Evolutionary conservation across 2,888 invertebrate genomes (phyloP).

Genomic region (Plagiodera versicolora): DNA sequence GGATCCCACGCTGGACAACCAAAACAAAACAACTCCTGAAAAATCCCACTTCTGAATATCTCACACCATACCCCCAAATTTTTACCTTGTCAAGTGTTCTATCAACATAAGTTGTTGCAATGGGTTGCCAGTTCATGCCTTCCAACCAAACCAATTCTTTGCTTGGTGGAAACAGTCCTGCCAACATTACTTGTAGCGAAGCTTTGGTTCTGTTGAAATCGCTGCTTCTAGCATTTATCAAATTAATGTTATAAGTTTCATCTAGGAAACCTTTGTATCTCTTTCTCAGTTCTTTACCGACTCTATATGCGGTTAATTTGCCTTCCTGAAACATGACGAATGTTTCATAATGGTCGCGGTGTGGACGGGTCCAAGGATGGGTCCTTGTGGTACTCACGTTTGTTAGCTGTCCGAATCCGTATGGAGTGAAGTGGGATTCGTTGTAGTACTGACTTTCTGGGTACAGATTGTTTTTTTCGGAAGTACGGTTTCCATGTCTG

Average conservation of each 20-base stretch:
- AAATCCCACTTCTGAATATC: not conserved
- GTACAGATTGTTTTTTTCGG: slow-evolving; percentile 63
- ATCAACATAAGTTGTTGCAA: slow-evolving; percentile 38
- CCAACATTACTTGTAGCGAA: slow-evolving; percentile 67
- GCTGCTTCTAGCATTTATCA: slow-evolving; percentile 62
- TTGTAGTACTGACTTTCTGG: slow-evolving; percentile 69
- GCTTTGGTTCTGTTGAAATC: slow-evolving; percentile 72
- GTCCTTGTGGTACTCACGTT: slow-evolving; percentile 58
- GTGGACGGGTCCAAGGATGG: not conserved
- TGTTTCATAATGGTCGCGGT: not conserved
- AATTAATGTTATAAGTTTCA: slow-evolving; percentile 59
- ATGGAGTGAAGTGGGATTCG: slow-evolving; percentile 64
- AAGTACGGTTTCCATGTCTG: slow-evolving; percentile 77
- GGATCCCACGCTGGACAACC: slow-evolving; percentile 27
- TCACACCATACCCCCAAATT: too few species aligned
- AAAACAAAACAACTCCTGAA: slow-evolving; percentile 31
- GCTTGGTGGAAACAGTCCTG: slow-evolving; percentile 67
- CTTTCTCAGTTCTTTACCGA: slow-evolving; percentile 64
- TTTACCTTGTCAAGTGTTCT: slow-evolving; percentile 33
- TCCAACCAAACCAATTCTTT: slow-evolving; percentile 60
- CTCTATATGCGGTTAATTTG: slow-evolving; percentile 63
- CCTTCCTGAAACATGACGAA: slow-evolving; percentile 52
- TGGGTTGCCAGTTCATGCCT: slow-evolving; percentile 46
- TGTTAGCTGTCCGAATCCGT: slow-evolving; percentile 76
- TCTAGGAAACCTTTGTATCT: slow-evolving; percentile 65